Evolutionary conservation across 2,797 vertebrate genomes (phyloP).

Genomic region (Phoxinus dragarum): DNA sequence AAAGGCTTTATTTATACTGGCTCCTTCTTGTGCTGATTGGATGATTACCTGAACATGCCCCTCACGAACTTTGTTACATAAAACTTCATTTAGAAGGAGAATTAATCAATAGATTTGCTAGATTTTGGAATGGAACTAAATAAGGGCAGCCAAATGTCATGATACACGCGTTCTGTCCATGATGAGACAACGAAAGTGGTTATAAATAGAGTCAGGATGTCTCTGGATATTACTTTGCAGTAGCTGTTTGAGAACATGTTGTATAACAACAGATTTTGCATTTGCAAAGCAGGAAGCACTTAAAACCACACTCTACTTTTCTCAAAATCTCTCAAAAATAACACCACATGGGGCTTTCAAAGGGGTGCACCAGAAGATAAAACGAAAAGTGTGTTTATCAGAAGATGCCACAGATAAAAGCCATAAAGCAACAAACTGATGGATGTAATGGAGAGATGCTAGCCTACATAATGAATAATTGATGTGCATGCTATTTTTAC

Average conservation of each 20-base stretch:
- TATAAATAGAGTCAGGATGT: constrained; percentile 27
- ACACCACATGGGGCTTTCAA: constrained; percentile 6
- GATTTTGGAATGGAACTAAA: not conserved
- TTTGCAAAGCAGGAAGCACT: constrained; percentile 23
- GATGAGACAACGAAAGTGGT: constrained; percentile 30
- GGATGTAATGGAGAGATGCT: constrained; percentile 34
- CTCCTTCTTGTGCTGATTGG: no score
- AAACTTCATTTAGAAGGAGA: not conserved
- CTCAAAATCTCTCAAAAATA: constrained; percentile 38
- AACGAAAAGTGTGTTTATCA: constrained; percentile 36
- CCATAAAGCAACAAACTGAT: constrained; percentile 39
- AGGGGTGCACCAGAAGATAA: not conserved
- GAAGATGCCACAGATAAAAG: constrained; percentile 43
- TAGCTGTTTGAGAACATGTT: constrained; percentile 30
- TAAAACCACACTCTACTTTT: constrained; percentile 25
- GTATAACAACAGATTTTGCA: constrained; percentile 39
- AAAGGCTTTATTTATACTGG: no score
- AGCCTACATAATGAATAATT: constrained; percentile 45
- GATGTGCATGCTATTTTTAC: constrained; percentile 46
- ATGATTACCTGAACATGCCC: no score
- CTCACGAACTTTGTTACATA: no score
- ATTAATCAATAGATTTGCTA: not conserved
- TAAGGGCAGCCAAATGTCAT: constrained; percentile 16
- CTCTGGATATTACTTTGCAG: constrained; percentile 32
- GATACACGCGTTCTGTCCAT: constrained; percentile 3